Percentiles rank a stretch among this genome's conserved stretches.
phyloP scores from a whole-genome alignment of 1,140 invertebrate genomes.

The Zaprionus ghesquierei region DNA sequence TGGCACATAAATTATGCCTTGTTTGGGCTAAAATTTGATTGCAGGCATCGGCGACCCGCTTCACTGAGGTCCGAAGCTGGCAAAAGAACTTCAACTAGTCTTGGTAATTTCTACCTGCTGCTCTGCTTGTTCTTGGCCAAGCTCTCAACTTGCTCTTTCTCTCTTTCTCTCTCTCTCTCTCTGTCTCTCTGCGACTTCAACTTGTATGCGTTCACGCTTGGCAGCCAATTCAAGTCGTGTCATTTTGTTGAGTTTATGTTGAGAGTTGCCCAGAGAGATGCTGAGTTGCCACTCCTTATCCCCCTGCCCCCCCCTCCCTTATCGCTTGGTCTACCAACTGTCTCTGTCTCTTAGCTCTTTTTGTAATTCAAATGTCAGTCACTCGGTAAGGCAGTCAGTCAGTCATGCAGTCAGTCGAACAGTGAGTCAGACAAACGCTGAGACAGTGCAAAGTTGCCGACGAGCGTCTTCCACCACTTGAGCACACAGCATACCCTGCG shows the following conservation, averaged over 20 bases:
- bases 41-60: constrained; percentile 24
- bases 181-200: constrained; percentile 42
- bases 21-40: constrained; percentile 60
- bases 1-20: constrained; percentile 65
- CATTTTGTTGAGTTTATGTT: constrained; percentile 78
- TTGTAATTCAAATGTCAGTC: constrained; percentile 75
- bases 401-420: background rate
- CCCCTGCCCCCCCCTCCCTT: background rate
- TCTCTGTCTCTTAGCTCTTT: constrained; percentile 27
- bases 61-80: constrained; percentile 38
- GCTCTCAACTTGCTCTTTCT: constrained; percentile 34
- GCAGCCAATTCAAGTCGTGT: constrained; percentile 79
- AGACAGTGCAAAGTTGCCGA: constrained; percentile 55
- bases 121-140: constrained; percentile 50
- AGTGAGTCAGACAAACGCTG: constrained; percentile 10
- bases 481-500: background rate
- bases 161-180: constrained; percentile 37
- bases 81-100: constrained; percentile 50
- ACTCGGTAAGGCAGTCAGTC: constrained; percentile 38
- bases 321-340: background rate
- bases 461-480: constrained; percentile 36
- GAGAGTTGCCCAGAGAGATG: constrained; percentile 69
- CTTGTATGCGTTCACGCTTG: constrained; percentile 76
- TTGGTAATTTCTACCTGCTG: background rate
- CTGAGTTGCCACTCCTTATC: background rate